Base-by-base conservation (phyloP, 2,888 invertebrate species). In the Chloromyia formosa region DNA sequence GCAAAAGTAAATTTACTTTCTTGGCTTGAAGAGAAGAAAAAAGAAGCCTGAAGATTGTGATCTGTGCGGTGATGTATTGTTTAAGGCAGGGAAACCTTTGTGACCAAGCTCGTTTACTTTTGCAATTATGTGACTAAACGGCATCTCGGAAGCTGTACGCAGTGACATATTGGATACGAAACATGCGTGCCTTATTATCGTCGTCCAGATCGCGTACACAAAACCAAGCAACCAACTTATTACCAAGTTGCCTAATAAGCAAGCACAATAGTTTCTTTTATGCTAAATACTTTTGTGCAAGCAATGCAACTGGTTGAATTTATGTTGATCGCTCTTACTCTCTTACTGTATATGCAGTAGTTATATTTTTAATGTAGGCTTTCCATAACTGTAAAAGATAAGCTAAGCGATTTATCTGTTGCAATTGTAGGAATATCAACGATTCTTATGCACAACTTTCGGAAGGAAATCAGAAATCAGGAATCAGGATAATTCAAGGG, bases 71-170 rank as follows among this genome's bases (percentile, higher is more conserved):
- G 77, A 77, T 77, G 77, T 77, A 77, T 77, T 77, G 77, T 77
- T 75, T 40, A 40, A 61, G 23, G 73, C 40, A 66, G 53, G 62
- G 62, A 73, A 73, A 62, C 62, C 61, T 62, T 40, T 77, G 71
- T 69, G 72, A 66, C 69, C 75, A 77, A 62, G 74, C 75, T 68
- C 75, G 74, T 77, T 77, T 54, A 75, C 69, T 75, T 75, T 75
- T 77, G 77, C 77, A 77, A 77, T 77, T 77, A 77, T 74, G 74
- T 61, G 73, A 74, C 75, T 77, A 77, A 77, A 77, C 74, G 77
- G 75, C 75, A 77, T 77, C 77, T 77, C 77, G 75, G 77, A 77
- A 77, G 77, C 77, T 77, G 62, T 73, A 73, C 60, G 56, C 58
- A 71, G 71, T 71, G 71, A 71, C 71, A 71, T 71, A 71, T 71